Evolutionary conservation across 1,140 invertebrate genomes (phyloP).

Genomic region (Drosophila lini): DNA sequence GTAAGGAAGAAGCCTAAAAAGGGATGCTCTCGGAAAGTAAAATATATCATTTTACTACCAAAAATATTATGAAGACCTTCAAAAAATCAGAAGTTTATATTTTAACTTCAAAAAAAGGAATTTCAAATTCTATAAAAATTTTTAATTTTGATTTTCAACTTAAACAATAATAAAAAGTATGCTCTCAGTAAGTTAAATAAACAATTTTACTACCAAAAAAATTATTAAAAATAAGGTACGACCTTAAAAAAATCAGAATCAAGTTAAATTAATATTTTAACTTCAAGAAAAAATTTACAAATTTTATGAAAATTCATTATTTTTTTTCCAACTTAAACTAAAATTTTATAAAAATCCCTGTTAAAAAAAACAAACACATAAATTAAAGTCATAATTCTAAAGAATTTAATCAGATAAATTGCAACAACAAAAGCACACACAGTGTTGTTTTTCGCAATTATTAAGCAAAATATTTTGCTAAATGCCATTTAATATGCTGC

Average conservation of each 20-base stretch:
- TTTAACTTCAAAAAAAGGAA: too few species aligned
- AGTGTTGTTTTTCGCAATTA: neutral
- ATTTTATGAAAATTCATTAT: too few species aligned
- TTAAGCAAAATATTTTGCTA: slow-evolving; percentile 5
- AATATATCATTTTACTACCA: neutral
- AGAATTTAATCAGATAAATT: slow-evolving; percentile 2
- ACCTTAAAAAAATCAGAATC: neutral
- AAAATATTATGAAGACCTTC: too few species aligned
- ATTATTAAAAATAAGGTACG: too few species aligned
- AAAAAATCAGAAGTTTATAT: neutral
- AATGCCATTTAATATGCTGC: slow-evolving; percentile 17
- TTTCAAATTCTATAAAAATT: too few species aligned
- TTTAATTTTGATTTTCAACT: too few species aligned
- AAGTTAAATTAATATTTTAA: too few species aligned
- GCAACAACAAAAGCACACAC: neutral
- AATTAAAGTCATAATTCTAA: neutral
- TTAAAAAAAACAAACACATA: neutral
- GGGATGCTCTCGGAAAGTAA: neutral
- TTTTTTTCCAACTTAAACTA: too few species aligned
- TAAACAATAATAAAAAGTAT: too few species aligned
- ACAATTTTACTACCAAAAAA: neutral
- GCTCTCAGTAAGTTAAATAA: neutral
- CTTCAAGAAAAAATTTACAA: too few species aligned
- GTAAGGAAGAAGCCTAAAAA: neutral
- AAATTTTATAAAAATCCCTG: too few species aligned